phyloP scores from a whole-genome alignment of 2,888 invertebrate species.

The Micropterix aruncella region DNA sequence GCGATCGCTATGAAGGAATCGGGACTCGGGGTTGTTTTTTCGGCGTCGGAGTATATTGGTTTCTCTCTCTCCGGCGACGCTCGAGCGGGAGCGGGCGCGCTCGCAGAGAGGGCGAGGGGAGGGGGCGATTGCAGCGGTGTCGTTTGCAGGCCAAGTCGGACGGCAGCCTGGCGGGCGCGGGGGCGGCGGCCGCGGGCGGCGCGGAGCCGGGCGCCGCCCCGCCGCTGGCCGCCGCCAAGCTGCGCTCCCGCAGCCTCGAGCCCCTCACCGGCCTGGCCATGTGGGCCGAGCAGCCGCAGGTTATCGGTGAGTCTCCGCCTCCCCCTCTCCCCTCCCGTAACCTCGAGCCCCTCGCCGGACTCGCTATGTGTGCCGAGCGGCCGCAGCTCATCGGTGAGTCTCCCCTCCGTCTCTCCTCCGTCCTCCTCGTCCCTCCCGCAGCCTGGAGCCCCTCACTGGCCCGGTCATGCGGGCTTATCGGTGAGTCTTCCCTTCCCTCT shows the following conservation, averaged over 20 bases:
- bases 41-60: too few relatives aligned
- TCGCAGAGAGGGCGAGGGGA: too few relatives aligned
- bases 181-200: constrained; percentile 42
- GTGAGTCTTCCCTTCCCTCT: too few relatives aligned
- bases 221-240: constrained; percentile 37
- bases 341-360: constrained; percentile 90
- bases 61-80: too few relatives aligned
- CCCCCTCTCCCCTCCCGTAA: constrained; percentile 80
- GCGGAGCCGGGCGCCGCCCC: constrained; percentile 28
- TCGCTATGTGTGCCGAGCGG: constrained; percentile 98
- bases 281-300: constrained; percentile 96
- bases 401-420: too few relatives aligned
- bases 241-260: constrained; percentile 77
- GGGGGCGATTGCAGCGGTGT: too few relatives aligned
- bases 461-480: too few relatives aligned
- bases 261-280: constrained; percentile 95
- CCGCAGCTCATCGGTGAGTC: constrained; percentile 72
- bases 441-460: too few relatives aligned
- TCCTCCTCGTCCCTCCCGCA: too few relatives aligned
- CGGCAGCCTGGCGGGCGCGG: constrained; percentile 59
- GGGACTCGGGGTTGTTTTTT: too few relatives aligned
- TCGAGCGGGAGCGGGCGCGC: too few relatives aligned
- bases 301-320: constrained; percentile 58
- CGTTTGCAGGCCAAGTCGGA: constrained; percentile 76
- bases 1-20: too few relatives aligned